Evolutionary conservation across 2,888 invertebrate genomes (phyloP), one percentile per base, ranked within the genome.

Genomic region (Teleiodes luculella): DNA sequence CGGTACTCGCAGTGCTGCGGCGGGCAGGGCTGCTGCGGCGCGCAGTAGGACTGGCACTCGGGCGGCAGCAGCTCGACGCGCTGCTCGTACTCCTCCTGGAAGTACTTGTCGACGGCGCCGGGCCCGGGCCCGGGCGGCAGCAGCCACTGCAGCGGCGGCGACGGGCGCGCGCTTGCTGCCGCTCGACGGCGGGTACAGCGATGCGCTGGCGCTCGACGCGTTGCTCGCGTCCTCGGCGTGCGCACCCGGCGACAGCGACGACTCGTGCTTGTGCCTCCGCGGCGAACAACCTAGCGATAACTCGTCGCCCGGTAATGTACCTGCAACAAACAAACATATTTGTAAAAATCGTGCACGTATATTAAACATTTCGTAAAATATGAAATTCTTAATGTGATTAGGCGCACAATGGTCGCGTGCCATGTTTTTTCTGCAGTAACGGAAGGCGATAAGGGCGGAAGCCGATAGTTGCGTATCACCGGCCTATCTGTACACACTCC

Each of bases 301-400:
- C 78, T 95, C 95, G 80, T 95, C 95, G 69, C 95, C 94, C 73
- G 95, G 93, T 79, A 95, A 90, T 68, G 94, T 93, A 90, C 95
- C 95, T 95, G 91, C 35, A 92, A 92, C 83, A 79, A 83, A 57
- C 63, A 61, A 63, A 60, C 62, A 59, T 8, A 28, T 13, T n/a
- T 7, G 6, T 43, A 43, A 43, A 28, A 7, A 43, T 28, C 5
- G 20, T 4, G 20, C n/a, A 2, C 11, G n/a, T n/a, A n/a, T n/a
- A n/a, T n/a, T n/a, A n/a, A n/a, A n/a, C n/a, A n/a, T n/a, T n/a
- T n/a, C n/a, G n/a, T n/a, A n/a, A n/a, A n/a, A n/a, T n/a, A n/a
- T n/a, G n/a, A 43, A 43, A 43, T 3, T 28, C 13, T 43, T 24
- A 13, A 28, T 28, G 24, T 28, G 20, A 24, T 43, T 43, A n/a